phyloP scores from a whole-genome alignment of 2,797 vertebrate species.

The Propithecus deckenii region DNA sequence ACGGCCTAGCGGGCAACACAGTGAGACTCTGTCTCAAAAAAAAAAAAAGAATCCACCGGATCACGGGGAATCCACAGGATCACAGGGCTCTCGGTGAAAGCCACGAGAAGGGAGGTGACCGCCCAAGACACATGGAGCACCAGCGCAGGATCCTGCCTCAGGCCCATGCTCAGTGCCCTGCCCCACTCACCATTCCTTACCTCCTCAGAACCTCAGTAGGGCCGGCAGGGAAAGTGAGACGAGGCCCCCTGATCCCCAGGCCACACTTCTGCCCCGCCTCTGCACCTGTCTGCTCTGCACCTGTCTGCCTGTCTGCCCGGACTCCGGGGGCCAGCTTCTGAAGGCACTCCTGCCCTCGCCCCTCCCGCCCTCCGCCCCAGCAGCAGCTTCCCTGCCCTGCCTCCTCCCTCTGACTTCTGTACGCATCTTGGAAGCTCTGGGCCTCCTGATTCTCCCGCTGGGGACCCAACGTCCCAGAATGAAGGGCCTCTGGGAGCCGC shows the following conservation, averaged over 20 bases:
- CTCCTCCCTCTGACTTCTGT: neutral
- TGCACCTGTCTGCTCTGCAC: neutral
- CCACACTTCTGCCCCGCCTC: neutral
- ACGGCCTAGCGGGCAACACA: no score
- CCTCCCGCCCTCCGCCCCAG: neutral
- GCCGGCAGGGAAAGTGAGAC: neutral
- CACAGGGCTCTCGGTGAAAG: neutral
- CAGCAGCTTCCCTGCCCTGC: neutral
- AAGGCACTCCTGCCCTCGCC: neutral
- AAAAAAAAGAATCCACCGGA: neutral
- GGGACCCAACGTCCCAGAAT: neutral
- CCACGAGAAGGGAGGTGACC: neutral
- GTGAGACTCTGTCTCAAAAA: no score
- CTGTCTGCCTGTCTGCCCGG: neutral
- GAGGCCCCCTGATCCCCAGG: neutral
- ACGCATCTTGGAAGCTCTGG: neutral
- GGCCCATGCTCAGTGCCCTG: neutral
- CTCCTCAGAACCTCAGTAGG: neutral
- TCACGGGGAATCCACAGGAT: neutral
- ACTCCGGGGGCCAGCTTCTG: neutral
- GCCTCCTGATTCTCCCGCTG: neutral
- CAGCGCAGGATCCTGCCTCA: neutral
- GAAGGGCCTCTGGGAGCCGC: neutral
- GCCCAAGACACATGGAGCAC: neutral
- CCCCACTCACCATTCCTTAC: rapidly evolving